Conservation (phyloP, 2,888 invertebrate genomes). For the Magallana nippona region DNA sequence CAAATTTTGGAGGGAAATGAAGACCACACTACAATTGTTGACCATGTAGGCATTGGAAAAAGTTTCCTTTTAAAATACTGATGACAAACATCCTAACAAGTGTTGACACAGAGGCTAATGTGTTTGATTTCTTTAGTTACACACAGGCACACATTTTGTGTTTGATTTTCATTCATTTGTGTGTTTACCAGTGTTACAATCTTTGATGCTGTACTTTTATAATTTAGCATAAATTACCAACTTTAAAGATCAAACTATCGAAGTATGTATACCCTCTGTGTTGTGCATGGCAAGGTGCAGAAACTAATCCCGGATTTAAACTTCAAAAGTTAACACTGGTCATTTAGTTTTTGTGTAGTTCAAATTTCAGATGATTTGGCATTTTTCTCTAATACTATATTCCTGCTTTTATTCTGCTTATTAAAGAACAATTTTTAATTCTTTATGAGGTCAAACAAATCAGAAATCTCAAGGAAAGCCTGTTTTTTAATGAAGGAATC, state of each 20-base stretch:
- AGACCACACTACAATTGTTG: constrained; percentile 25
- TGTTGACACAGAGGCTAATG: not conserved
- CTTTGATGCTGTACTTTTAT: constrained; percentile 10
- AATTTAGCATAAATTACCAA: not conserved
- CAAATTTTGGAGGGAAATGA: constrained; percentile 23
- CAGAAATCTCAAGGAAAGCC: constrained; percentile 3
- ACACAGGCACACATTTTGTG: constrained; percentile 13
- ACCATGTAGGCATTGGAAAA: constrained; percentile 26
- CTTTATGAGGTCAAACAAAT: constrained; percentile 15
- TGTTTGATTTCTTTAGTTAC: constrained; percentile 19
- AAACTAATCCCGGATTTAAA: constrained; percentile 30
- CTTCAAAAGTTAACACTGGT: constrained; percentile 32
- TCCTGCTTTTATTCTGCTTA: constrained; percentile 2
- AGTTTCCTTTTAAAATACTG: not conserved
- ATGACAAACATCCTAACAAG: constrained; percentile 20
- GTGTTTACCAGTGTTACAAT: constrained; percentile 17
- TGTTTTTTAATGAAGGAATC: constrained; percentile 19
- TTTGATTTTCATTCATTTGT: constrained; percentile 17
- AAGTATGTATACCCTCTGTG: not conserved
- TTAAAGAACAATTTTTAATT: constrained; percentile 27
- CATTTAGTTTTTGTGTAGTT: constrained; percentile 22
- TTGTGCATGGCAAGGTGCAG: constrained; percentile 20
- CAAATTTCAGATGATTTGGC: not conserved
- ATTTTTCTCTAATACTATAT: constrained; percentile 1
- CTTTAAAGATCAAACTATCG: not conserved